These are phyloP conservation scores for Machimus rusticus DNA, from an alignment of 2,888 invertebrate genomes.

Conservation along the genomic window DNA sequence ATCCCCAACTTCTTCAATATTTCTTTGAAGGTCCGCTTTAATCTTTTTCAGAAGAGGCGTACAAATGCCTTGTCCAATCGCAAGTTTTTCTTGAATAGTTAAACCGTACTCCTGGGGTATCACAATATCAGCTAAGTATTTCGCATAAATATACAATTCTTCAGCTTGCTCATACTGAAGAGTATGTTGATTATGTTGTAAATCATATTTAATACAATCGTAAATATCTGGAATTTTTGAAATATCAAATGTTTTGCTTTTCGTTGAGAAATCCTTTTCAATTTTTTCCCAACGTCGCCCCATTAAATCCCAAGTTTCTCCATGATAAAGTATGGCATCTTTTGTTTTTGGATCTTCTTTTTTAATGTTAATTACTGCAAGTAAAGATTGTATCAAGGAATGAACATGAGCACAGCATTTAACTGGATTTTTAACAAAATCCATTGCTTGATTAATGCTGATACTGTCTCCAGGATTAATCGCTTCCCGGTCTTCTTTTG, in stretches of 20 bases:
- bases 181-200: conserved; percentile 97
- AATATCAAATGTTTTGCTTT: conserved; percentile 92
- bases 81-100: conserved; percentile 92
- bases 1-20: conserved; percentile 90
- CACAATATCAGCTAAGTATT: conserved; percentile 97
- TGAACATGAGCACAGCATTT: conserved; percentile 92
- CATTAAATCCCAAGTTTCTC: conserved; percentile 99
- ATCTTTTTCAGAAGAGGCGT: conserved; percentile 96
- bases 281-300: conserved; percentile 97
- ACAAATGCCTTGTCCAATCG: conserved; percentile 97
- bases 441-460: conserved; percentile 89
- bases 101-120: conserved; percentile 99
- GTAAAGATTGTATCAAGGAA: conserved; percentile 82
- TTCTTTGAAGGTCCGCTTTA: conserved; percentile 90
- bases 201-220: conserved; percentile 98
- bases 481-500: conserved; percentile 80
- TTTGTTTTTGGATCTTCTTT: conserved; percentile 89
- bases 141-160: conserved; percentile 92
- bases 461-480: conserved; percentile 93
- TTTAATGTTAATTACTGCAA: conserved; percentile 84
- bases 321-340: conserved; percentile 95
- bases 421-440: conserved; percentile 95
- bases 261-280: conserved; percentile 96
- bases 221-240: conserved; percentile 99
- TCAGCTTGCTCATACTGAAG: conserved; percentile 92